Evolutionary conservation across 1,140 invertebrate genomes (phyloP).

Genomic region (Drosophila kikkawai): DNA sequence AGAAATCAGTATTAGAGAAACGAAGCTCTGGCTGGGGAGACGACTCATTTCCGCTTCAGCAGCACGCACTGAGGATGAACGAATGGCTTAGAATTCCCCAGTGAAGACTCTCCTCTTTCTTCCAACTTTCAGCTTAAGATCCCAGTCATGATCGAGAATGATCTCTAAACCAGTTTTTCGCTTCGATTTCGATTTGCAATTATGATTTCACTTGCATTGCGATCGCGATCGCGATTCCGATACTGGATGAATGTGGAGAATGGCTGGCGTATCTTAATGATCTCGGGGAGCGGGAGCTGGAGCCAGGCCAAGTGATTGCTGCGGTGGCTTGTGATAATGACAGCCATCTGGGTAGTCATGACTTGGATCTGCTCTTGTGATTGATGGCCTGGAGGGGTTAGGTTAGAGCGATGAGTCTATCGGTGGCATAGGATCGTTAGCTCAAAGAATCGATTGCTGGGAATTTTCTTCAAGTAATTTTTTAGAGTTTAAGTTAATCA

Average conservation of each 20-base stretch:
- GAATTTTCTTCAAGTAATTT: slow-evolving; percentile 1
- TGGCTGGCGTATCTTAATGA: slow-evolving; percentile 42
- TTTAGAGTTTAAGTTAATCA: neutral
- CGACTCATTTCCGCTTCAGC: slow-evolving; percentile 73
- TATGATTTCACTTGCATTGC: slow-evolving; percentile 78
- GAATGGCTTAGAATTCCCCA: slow-evolving; percentile 67
- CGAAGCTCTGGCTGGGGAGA: slow-evolving; percentile 18
- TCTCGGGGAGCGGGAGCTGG: slow-evolving; percentile 6
- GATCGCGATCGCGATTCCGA: slow-evolving; percentile 32
- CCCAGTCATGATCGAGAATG: slow-evolving; percentile 27
- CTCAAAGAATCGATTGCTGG: slow-evolving; percentile 4
- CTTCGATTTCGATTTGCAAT: slow-evolving; percentile 71
- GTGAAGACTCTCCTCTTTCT: slow-evolving; percentile 4
- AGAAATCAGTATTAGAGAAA: slow-evolving; percentile 46
- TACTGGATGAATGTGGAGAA: slow-evolving; percentile 17
- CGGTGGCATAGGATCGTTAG: slow-evolving; percentile 16
- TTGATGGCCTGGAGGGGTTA: slow-evolving; percentile 42
- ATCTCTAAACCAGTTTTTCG: slow-evolving; percentile 69
- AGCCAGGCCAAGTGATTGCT: slow-evolving; percentile 4
- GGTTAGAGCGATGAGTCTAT: slow-evolving; percentile 12
- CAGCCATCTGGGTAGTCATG: slow-evolving; percentile 25
- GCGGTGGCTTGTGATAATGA: slow-evolving; percentile 37
- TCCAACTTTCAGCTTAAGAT: neutral
- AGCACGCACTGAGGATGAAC: slow-evolving; percentile 74
- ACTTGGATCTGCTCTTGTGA: slow-evolving; percentile 30